Conservation (phyloP, 2,797 vertebrate genomes). For the Hipposideros larvatus region DNA sequence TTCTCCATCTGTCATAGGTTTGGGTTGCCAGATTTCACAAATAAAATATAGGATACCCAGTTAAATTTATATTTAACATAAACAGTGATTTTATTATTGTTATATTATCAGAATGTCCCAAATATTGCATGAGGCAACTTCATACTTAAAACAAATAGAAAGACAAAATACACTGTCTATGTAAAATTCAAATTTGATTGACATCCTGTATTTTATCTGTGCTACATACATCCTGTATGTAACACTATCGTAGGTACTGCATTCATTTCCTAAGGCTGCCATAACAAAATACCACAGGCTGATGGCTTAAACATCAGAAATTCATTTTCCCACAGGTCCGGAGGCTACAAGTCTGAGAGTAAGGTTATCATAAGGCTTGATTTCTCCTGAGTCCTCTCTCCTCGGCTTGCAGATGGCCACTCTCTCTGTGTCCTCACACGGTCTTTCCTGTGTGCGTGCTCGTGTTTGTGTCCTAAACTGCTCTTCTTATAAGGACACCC, state of each 20-base stretch:
- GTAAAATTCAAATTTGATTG: not conserved
- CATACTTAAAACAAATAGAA: not conserved
- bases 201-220: not conserved
- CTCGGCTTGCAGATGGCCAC: not conserved
- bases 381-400: not conserved
- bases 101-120: not conserved
- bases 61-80: conserved; percentile 20
- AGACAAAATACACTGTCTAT: not conserved
- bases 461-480: not conserved
- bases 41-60: not conserved
- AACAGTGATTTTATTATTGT: not conserved
- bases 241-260: not conserved
- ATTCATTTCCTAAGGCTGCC: not conserved
- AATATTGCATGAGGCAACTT: not conserved
- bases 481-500: not conserved
- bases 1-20: not conserved
- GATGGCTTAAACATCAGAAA: not conserved
- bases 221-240: no score
- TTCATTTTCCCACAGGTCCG: not conserved
- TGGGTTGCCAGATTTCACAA: not conserved
- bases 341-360: not conserved
- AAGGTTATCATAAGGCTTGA: not conserved
- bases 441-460: not conserved
- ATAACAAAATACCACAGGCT: not conserved
- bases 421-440: not conserved